Percentiles rank a stretch among this genome's conserved stretches.
phyloP scores from a whole-genome alignment of 1,140 invertebrate genomes.

The Thalassaphorura encarpata region DNA sequence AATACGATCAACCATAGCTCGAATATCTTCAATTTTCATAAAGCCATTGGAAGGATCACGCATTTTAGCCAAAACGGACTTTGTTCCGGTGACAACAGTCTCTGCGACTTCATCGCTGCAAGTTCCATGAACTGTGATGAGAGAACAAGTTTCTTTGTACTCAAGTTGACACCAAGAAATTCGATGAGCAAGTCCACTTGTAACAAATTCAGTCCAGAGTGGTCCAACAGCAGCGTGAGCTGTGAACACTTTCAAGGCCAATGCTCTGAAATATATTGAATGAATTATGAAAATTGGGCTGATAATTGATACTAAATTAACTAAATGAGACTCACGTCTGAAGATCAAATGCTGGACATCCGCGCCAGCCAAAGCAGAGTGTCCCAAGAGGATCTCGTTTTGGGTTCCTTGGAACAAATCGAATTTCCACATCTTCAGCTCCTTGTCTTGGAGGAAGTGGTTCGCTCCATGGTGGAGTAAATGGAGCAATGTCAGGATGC shows the following conservation, averaged over 20 bases:
- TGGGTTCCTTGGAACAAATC: conserved; percentile 17
- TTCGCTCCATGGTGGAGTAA: conserved; percentile 18
- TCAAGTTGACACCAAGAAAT: conserved; percentile 33
- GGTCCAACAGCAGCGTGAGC: conserved; percentile 27
- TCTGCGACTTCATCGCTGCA: conserved; percentile 10
- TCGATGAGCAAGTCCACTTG: conserved; percentile 18
- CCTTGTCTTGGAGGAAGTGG: not conserved
- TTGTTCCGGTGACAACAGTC: not conserved
- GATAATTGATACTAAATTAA: not conserved
- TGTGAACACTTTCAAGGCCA: conserved; percentile 24
- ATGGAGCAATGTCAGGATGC: conserved; percentile 20
- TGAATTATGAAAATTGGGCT: not conserved
- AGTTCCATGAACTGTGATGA: conserved; percentile 27
- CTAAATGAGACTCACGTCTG: conserved; percentile 8
- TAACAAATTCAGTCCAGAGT: conserved; percentile 23
- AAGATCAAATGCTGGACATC: conserved; percentile 10
- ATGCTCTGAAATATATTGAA: conserved; percentile 7
- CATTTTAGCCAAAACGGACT: not conserved
- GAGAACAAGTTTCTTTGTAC: conserved; percentile 22
- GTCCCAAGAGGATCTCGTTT: conserved; percentile 12
- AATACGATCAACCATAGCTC: conserved; percentile 27
- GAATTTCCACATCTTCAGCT: not conserved
- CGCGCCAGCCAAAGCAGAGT: conserved; percentile 28
- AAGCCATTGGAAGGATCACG: conserved; percentile 2
- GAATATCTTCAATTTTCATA: conserved; percentile 11